phyloP scores from a whole-genome alignment of 2,888 invertebrate genomes.

The Torymus tubicola region DNA sequence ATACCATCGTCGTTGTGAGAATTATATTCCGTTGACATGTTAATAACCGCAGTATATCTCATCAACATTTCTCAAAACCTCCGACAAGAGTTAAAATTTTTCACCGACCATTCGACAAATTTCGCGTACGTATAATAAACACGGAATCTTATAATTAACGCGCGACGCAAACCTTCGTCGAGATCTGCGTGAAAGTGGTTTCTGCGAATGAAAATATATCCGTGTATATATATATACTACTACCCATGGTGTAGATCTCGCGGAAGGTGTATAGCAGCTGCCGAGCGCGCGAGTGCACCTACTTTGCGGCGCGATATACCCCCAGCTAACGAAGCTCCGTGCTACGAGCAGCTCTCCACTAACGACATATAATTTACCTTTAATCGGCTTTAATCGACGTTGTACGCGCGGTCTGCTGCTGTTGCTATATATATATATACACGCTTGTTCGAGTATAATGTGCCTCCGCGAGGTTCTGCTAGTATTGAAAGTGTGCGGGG shows the following conservation, averaged over 20 bases:
- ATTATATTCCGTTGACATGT: too few relatives aligned
- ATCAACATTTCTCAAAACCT: background rate
- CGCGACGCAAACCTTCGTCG: conserved; percentile 20
- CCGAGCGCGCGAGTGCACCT: background rate
- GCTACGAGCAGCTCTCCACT: background rate
- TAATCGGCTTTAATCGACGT: conserved; percentile 43
- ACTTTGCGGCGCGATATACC: background rate
- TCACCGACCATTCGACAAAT: conserved; percentile 43
- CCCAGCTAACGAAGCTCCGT: conserved; percentile 43
- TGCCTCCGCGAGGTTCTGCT: too few relatives aligned
- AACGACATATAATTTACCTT: conserved; percentile 54
- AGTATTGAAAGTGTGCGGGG: too few relatives aligned
- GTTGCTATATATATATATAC: too few relatives aligned
- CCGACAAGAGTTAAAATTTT: conserved; percentile 26
- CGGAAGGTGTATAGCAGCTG: background rate
- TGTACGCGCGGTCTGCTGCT: background rate
- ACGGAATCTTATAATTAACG: conserved; percentile 54
- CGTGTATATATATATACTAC: background rate
- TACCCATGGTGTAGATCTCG: background rate
- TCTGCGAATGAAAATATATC: conserved; percentile 42
- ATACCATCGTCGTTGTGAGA: too few relatives aligned
- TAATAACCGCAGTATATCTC: too few relatives aligned
- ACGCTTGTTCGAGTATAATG: too few relatives aligned
- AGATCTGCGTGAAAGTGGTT: conserved; percentile 1
- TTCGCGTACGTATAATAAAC: background rate